Evolutionary conservation across 2,113 vertebrate species (phyloP), one percentile per base, ranked within the genome.

Genomic region (Hypanus sabinus): DNA sequence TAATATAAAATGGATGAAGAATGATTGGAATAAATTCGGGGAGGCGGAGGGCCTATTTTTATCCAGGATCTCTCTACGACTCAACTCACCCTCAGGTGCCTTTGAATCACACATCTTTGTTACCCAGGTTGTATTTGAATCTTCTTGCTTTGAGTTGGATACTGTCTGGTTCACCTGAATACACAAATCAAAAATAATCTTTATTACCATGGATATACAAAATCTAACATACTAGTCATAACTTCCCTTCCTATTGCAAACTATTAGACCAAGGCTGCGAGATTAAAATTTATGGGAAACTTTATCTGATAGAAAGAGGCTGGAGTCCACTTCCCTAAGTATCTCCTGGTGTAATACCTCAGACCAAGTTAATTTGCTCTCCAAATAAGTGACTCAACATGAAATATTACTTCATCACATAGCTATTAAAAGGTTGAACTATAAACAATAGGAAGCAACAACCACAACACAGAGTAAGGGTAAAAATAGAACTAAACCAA

Each of bases 71-170:
- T 73, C 46, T 46, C 46, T 46, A 46, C 27, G 57, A 5, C 22
- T 93, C 91, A 85, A 96, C 97, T 97, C 97, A 99, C 99, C 98
- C 97, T 98, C 97, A 94, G 98, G 98, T 68, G 98, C 99, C 94
- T 98, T 96, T n/a, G 98, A 98, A 95, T 98, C 98, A 96, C 99
- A 99, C 94, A 96, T 97, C 96, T 96, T 98, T 57, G 97, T 96
- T 83, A 96, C 95, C 94, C 95, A 94, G 30, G 95, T 94, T 55
- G 95, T 65, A 93, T 93, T 97, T 95, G 94, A 95, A 94, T 96
- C 99, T 96, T 94, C 95, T 94, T 94, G 94, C 30, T 60, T 68
- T 7, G 93, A 95, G 18, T 94, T 95, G 95, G 95, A 94, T 90
- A 75, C n/a, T 93, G 96, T 97, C 92, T 95, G 90, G 95, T 97